Percentiles rank a stretch among this genome's conserved stretches.
phyloP scores from a whole-genome alignment of 2,113 vertebrate genomes.

The Chrysemys picta region DNA sequence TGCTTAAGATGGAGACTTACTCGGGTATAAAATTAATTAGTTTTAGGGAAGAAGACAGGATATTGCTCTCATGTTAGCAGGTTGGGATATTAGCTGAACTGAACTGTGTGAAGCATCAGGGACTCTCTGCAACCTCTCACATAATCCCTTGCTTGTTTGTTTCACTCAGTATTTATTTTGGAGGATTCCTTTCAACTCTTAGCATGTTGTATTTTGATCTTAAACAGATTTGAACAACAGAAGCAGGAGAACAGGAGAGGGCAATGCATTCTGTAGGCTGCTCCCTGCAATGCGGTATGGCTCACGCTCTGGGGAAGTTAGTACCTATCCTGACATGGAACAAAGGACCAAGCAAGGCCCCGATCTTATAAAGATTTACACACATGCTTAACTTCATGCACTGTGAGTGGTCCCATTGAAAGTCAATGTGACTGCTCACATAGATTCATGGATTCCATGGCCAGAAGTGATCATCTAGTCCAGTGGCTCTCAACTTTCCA shows the following conservation, averaged over 20 bases:
- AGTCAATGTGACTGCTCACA: no score
- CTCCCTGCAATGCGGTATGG: not conserved
- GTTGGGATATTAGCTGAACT: not conserved
- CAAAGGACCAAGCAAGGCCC: not conserved
- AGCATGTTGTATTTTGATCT: not conserved
- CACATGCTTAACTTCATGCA: no score
- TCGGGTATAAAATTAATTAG: slow-evolving; percentile 58
- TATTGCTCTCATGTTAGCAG: slow-evolving; percentile 46
- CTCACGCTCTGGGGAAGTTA: not conserved
- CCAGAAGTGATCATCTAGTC: not conserved
- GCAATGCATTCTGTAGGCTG: not conserved
- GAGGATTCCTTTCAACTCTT: not conserved
- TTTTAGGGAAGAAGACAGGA: slow-evolving; percentile 37
- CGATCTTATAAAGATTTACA: not conserved
- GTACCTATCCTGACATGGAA: not conserved
- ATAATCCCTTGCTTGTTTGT: not conserved
- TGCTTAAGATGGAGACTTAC: not conserved
- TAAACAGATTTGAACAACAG: not conserved
- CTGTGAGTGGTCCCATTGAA: no score
- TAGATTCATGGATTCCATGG: not conserved
- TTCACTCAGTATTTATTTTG: not conserved
- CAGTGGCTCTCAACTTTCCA: no score
- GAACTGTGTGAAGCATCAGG: not conserved
- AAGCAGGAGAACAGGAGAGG: not conserved
- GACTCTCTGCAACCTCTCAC: not conserved